Base-by-base conservation (phyloP, 2,888 invertebrate genomes). In the Priapulus caudatus region DNA sequence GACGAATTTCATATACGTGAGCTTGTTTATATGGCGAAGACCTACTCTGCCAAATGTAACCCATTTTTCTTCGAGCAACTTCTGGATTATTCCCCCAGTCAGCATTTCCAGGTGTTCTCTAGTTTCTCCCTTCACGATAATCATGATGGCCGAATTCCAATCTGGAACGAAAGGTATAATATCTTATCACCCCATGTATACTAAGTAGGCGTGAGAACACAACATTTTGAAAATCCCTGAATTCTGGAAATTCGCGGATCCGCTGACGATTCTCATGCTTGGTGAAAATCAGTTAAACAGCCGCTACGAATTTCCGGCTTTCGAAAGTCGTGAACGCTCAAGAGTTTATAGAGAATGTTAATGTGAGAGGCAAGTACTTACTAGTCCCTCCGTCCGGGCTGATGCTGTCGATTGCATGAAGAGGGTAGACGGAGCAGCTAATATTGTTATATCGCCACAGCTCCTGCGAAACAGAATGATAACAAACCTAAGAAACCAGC, bases 391-490 rank as follows among this genome's bases (percentile, higher is more conserved):
- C 97, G 73, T 90, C 88, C 3, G 93, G 90, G 54, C 89, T 75
- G 54, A 98, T 79, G 0, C 97, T 97, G 69, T 98, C 98, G 63
- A 98, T 75, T 1, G 93, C 92, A 69, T 91, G 92, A 50, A 98
- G 75, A 0, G 95, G 95, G 72, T 98, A 98, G 2, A 90, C 93
- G 1, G 95, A 93, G 72, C 97, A 98, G 5, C 92, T 93, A 62
- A 97, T 93, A 68, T 97, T 97, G 67, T 93, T 93, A 75, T 95
- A 98, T 50, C 95, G 78, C 98, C 98, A 98, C 74, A 97, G 92
- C 73, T 95, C 97, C 69, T 88, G 79, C 15, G 86, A 85, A 5
- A 86, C 33, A 33, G 33, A 10, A 10, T 33, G n/a, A 10, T n/a
- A 33, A n/a, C n/a, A n/a, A n/a, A n/a, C n/a, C n/a, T n/a, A n/a